phyloP scores from a whole-genome alignment of 2,797 vertebrate genomes.

The Benthosema pterotum region DNA sequence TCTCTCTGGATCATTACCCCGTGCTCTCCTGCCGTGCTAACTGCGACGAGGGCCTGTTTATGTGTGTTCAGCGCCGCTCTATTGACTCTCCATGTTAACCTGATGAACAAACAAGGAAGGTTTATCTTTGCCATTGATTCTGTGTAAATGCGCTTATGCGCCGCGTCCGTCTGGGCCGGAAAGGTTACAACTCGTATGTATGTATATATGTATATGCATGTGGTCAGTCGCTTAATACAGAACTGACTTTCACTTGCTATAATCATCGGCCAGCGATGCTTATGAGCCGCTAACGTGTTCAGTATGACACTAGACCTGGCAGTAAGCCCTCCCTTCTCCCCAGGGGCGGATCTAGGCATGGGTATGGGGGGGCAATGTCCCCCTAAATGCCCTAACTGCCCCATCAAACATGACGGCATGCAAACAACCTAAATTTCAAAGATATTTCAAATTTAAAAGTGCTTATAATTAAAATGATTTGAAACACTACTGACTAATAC shows the following conservation, averaged over 20 bases:
- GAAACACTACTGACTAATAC: too few relatives aligned
- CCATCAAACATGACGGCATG: too few relatives aligned
- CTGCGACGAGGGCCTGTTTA: slow-evolving; percentile 20
- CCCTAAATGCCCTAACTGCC: too few relatives aligned
- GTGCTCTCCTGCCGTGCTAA: background rate
- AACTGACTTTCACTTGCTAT: background rate
- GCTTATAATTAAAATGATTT: too few relatives aligned
- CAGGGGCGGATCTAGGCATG: too few relatives aligned
- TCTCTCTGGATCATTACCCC: background rate
- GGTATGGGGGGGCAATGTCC: too few relatives aligned
- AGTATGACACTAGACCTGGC: too few relatives aligned
- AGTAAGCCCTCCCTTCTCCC: too few relatives aligned
- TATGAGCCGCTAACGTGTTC: slow-evolving; percentile 9
- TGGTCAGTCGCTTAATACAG: slow-evolving; percentile 12
- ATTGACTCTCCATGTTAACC: slow-evolving; percentile 17
- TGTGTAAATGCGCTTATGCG: slow-evolving; percentile 7
- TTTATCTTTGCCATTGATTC: slow-evolving; percentile 39
- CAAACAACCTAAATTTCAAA: too few relatives aligned
- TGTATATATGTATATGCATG: slow-evolving; percentile 19
- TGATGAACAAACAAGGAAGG: slow-evolving; percentile 22
- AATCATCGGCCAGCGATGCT: slow-evolving; percentile 33
- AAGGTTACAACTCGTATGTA: slow-evolving; percentile 3
- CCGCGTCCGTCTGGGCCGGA: slow-evolving; percentile 15
- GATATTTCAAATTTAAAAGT: too few relatives aligned
- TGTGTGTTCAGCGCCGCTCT: slow-evolving; percentile 26